Percentiles rank a stretch among this genome's conserved stretches.
Conservation (phyloP, 1,140 invertebrate species). For the Drosophila kohkoa region DNA sequence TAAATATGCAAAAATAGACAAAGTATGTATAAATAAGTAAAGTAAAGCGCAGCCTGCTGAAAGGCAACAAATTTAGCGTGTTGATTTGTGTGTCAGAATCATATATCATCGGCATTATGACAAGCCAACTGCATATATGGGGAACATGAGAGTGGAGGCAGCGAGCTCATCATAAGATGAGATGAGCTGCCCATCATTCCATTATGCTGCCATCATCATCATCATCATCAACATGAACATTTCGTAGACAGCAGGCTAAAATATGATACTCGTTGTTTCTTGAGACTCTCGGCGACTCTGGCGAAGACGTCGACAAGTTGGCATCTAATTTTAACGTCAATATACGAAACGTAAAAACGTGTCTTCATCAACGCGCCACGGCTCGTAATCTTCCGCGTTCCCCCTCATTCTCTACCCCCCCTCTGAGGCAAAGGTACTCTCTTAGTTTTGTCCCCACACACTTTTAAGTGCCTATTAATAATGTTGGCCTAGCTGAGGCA, state of each 20-base stretch:
- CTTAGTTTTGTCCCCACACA: constrained; percentile 35
- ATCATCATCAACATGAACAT: constrained; percentile 54
- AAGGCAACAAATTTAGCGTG: constrained; percentile 62
- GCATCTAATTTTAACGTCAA: constrained; percentile 83
- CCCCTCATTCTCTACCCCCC: not conserved
- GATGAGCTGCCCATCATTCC: constrained; percentile 30
- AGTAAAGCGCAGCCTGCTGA: constrained; percentile 9
- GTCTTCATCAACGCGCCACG: constrained; percentile 67
- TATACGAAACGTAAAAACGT: constrained; percentile 81
- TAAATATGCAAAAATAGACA: not conserved
- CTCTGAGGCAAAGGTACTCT: not conserved
- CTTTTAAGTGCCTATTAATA: constrained; percentile 80
- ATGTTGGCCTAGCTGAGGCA: constrained; percentile 57
- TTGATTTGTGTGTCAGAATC: constrained; percentile 70
- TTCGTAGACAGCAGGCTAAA: constrained; percentile 57
- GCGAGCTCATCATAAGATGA: constrained; percentile 23
- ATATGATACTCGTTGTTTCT: constrained; percentile 79
- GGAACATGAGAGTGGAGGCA: constrained; percentile 1
- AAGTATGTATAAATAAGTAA: constrained; percentile 27
- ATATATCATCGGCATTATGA: constrained; percentile 76
- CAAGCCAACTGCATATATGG: constrained; percentile 38
- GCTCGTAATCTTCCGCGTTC: constrained; percentile 59
- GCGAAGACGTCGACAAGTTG: constrained; percentile 69
- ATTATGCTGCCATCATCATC: constrained; percentile 43
- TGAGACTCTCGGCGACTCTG: constrained; percentile 9